Evolutionary conservation across 2,113 vertebrate genomes (phyloP).

Genomic region (Aplodontia rufa): DNA sequence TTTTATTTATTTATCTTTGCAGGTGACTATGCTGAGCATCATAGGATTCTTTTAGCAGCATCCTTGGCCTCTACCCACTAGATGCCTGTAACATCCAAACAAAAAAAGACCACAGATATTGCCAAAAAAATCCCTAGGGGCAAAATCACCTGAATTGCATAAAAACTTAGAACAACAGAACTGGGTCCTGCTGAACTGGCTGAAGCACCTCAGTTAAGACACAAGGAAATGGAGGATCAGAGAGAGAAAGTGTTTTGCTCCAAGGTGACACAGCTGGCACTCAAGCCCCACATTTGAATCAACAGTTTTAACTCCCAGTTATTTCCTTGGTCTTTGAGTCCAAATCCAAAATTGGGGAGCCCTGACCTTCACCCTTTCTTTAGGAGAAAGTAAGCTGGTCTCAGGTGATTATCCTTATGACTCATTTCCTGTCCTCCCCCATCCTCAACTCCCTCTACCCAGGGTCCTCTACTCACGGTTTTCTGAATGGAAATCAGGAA

Average conservation of each 20-base stretch:
- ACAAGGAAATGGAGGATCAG: neutral
- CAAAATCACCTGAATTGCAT: neutral
- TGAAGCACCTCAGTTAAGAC: neutral
- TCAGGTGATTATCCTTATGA: neutral
- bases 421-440: neutral
- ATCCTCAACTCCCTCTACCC: neutral
- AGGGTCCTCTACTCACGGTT: slow-evolving; percentile 91
- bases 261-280: neutral
- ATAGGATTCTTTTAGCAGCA: neutral
- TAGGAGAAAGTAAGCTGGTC: neutral
- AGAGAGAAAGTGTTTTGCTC: neutral
- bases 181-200: neutral
- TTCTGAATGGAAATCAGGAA: slow-evolving; percentile 98
- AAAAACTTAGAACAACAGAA: neutral
- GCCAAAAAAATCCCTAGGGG: neutral
- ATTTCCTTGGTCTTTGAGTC: neutral
- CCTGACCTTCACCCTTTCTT: neutral
- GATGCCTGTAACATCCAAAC: neutral
- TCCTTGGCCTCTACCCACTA: neutral
- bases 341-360: neutral
- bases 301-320: neutral
- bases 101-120: neutral
- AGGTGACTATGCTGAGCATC: neutral
- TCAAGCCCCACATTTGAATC: neutral
- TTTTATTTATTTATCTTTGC: too few relatives aligned